Evolutionary conservation across 2,797 vertebrate species (phyloP).

Genomic region (Naso thynnoides): DNA sequence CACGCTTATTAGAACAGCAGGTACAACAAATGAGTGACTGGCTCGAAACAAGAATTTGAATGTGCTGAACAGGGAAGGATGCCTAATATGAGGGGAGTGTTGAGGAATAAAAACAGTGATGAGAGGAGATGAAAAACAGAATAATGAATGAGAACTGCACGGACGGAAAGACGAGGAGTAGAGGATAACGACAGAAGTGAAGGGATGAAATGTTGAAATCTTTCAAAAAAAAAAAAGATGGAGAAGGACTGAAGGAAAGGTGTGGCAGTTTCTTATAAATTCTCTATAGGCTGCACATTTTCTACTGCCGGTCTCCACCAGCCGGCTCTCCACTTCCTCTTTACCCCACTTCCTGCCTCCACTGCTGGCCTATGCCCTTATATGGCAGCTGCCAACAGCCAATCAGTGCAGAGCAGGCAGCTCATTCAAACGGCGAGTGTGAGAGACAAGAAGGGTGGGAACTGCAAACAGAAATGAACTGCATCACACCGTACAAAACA

Average conservation of each 20-base stretch:
- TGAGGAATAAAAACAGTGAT: slow-evolving; percentile 3
- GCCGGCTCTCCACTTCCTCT: slow-evolving; percentile 77
- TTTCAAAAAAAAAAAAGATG: slow-evolving; percentile 18
- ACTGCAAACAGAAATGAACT: slow-evolving; percentile 75
- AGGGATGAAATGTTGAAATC: background rate
- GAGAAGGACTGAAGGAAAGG: slow-evolving; percentile 46
- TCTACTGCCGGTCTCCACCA: slow-evolving; percentile 57
- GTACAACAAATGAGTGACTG: slow-evolving; percentile 11
- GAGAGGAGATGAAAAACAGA: background rate
- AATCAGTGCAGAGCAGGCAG: slow-evolving; percentile 65
- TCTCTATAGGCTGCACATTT: slow-evolving; percentile 62
- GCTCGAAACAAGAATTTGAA: slow-evolving; percentile 6
- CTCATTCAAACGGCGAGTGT: slow-evolving; percentile 78
- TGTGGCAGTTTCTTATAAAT: slow-evolving; percentile 67
- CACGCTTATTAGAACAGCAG: slow-evolving; percentile 21
- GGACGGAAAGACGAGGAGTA: background rate
- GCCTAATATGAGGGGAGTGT: slow-evolving; percentile 4
- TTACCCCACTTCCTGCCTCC: slow-evolving; percentile 78
- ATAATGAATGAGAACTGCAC: background rate
- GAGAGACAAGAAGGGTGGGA: slow-evolving; percentile 76
- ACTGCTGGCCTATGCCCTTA: slow-evolving; percentile 79
- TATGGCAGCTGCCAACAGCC: slow-evolving; percentile 76
- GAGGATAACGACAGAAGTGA: background rate
- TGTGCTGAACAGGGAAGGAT: slow-evolving; percentile 12
- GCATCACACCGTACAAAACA: slow-evolving; percentile 53